Base-by-base conservation (phyloP, 1,140 invertebrate species). In the Macrotrachela quadricornifera region DNA sequence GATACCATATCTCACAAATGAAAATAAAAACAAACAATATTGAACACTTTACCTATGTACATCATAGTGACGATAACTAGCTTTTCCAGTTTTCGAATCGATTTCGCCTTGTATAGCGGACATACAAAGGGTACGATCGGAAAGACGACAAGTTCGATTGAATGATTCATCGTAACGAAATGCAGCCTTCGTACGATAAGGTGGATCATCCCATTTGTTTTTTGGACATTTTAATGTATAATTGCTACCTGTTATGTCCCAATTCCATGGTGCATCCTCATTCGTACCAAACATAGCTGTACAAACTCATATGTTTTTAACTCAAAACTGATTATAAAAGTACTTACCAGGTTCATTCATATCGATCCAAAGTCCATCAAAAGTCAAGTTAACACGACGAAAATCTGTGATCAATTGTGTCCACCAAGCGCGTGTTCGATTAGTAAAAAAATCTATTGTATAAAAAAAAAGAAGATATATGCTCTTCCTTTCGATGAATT, bases 291-390 rank as follows among this genome's bases (percentile, higher is more conserved):
- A 51, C 11, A 42, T 15, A 13, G 55, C 51, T 14, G 36, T 37
- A 38, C 21, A 30, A n/a, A 37, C 2, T 37, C 16, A 49, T 8
- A 10, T 15, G 9, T 15, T n/a, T n/a, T 49, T 36, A 42, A 55
- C n/a, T 30, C 3, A 8, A 46, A 43, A 42, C n/a, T 15, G n/a
- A 38, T 37, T n/a, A 30, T 10, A 14, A 21, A n/a, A 49, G 9
- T 50, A 17, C 14, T 18, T 9, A 40, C 13, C 80, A 1, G 81
- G 79, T 64, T 86, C 83, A 68, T 87, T 85, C 83, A 85, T 74
- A 56, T 73, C 71, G 41, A 63, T 64, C 66, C 66, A 68, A 17
- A 67, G 57, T 13, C 84, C 85, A 64, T 88, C 85, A 64, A 79
- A 82, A 49, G 73, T 63, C 17, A 74, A 69, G 46, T 68, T 57